Evolutionary conservation across 2,888 invertebrate species (phyloP), one percentile per base, ranked within the genome.

Genomic region (Cataglyphis livida): DNA sequence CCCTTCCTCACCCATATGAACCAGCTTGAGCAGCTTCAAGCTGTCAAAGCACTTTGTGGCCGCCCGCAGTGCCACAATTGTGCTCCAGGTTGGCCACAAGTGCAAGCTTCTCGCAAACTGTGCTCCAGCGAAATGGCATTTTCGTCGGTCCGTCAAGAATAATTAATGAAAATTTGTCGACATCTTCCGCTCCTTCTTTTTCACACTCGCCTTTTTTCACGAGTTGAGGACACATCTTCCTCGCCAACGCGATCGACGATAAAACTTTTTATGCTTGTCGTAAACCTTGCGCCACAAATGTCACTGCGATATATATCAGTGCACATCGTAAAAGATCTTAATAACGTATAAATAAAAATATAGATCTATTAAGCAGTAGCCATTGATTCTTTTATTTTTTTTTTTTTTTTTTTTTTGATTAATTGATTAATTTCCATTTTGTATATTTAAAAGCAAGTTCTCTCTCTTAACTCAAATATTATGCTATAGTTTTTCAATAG

Each of bases 11-110:
- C 18, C 25, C 44, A 54, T 62, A 57, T 76, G 51, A 41, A 61
- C 59, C 61, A 21, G 10, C 62, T 15, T 68, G 61, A 70, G 32
- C 41, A 28, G 57, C 32, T 65, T 78, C 70, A 28, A 57, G 18
- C 75, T 59, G 87, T 89, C 88, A 85, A 88, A 87, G 88, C 87
- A 85, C 81, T 86, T 90, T 88, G 84, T 68, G 88, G 84, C 68
- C 68, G 81, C 79, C 87, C 75, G 81, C 71, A 38, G 70, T n/a
- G 41, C 79, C 84, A 76, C 88, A 84, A 90, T 90, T 84, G 85
- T 85, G 86, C 73, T 82, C 81, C 81, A 66, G 68, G 68, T 65
- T 71, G 44, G 41, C 81, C 82, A 28, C 86, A 41, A 75, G 21
- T 44, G 48, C 44, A 51, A n/a, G 59, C 32, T 59, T 76, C 44